Conservation (phyloP, 2,113 vertebrate genomes). For the Patagioenas fasciata region DNA sequence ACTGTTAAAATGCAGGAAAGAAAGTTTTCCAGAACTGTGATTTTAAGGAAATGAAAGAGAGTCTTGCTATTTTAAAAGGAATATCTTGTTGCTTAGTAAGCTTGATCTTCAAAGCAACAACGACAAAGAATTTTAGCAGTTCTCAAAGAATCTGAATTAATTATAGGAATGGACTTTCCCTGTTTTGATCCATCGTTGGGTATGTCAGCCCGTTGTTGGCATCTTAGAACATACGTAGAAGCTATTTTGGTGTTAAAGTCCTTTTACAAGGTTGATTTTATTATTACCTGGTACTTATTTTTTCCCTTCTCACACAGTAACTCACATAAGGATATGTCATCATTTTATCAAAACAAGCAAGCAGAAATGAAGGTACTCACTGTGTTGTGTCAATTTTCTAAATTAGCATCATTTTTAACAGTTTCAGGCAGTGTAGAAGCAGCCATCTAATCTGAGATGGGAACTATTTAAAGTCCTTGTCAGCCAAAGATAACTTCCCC, state of each 20-base stretch:
- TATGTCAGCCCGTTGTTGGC: background rate
- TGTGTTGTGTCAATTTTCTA: background rate
- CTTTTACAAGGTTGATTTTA: background rate
- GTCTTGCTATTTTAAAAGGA: background rate
- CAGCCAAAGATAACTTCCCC: background rate
- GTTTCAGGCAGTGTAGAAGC: background rate
- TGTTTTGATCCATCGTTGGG: background rate
- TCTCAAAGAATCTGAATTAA: background rate
- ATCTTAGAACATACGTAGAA: background rate
- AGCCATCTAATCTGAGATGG: background rate
- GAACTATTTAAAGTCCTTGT: background rate
- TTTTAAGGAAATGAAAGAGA: background rate
- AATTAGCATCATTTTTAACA: background rate
- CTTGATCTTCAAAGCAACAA: background rate
- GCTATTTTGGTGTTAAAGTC: background rate
- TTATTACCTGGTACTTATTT: background rate
- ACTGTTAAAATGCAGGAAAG: background rate
- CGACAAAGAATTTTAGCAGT: background rate
- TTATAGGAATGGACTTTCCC: background rate
- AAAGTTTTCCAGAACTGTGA: background rate
- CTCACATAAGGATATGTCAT: background rate
- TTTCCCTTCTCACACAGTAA: background rate
- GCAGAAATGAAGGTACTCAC: background rate
- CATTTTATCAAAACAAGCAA: background rate
- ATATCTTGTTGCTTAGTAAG: background rate